Evolutionary conservation across 2,113 vertebrate genomes (phyloP), one percentile per base, ranked within the genome.

Genomic region (Chrysemys picta): DNA sequence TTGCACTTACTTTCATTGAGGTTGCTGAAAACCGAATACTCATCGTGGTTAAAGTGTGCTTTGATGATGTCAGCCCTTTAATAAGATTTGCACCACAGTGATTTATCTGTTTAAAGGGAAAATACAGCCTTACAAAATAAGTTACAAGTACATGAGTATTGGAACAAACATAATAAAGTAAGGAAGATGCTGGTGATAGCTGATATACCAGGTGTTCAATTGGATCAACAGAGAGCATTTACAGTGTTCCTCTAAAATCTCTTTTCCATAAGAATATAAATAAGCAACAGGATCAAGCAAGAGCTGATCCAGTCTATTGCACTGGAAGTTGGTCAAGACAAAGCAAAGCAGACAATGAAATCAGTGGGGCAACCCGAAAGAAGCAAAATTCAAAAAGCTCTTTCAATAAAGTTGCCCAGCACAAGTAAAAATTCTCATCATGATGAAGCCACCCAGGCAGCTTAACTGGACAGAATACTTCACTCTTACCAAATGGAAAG

Each of bases 1-100:
- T 57, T 65, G 13, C 38, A 90, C 94, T 97, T 94, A 99, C 99
- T 99, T 98, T 99, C 99, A 99, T 99, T 1, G 98, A 98, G 3
- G 98, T 98, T 47, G 99, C 98, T 1, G 99, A 98, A 96, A 97
- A 98, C 86, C 98, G 98, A 93, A 99, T 82, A 16, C 98, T 99
- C 98, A 99, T 97, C 0, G 99, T 99, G 35, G 97, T 99, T 98
- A 99, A 96, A 24, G 98, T 98, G 4, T 98, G 97, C 91, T 99
- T 99, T 21, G 99, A 98, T 31, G 98, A 98, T 7, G 99, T 98
- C 93, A 99, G 96, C 17, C 99, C 99, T 81, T 62, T 97, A 75
- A 99, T 99, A 95, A 99, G 98, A 95, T 98, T 98, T 42, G 99
- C 98, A 84, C 98, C 98, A 98, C 99, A 99, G 87, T 99, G 98